Evolutionary conservation across 1,140 invertebrate species (phyloP).

Genomic region (Caligus rogercresseyi): DNA sequence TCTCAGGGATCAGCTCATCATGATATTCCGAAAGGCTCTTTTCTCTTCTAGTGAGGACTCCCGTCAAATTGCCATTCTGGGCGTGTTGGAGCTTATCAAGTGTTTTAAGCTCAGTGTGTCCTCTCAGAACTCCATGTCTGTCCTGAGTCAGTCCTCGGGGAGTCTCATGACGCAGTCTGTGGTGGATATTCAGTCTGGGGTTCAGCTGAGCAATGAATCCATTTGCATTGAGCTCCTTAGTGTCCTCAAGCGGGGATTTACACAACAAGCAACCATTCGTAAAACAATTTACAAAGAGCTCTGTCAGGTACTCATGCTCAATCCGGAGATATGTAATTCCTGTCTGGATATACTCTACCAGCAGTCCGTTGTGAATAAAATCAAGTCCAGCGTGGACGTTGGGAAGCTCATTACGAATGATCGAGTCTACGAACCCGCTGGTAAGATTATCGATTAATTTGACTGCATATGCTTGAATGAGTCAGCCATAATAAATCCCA

Average conservation of each 20-base stretch:
- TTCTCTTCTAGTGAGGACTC: not conserved
- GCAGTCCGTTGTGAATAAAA: not conserved
- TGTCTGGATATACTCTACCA: not conserved
- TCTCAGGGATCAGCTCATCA: not conserved
- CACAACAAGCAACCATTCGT: not conserved
- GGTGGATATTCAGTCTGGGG: not conserved
- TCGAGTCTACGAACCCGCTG: not conserved
- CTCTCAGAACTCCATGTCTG: not conserved
- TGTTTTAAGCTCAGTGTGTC: not conserved
- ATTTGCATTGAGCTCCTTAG: not conserved
- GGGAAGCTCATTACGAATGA: not conserved
- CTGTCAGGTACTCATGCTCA: not conserved
- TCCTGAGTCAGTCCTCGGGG: not conserved
- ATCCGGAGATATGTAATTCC: not conserved
- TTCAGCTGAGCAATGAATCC: not conserved
- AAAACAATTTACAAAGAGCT: not conserved
- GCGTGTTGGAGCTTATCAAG: not conserved
- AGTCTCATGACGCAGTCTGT: not conserved
- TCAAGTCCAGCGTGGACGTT: not conserved
- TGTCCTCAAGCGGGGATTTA: not conserved
- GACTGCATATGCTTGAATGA: too few species aligned
- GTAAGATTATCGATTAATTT: not conserved
- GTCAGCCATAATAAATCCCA: too few species aligned
- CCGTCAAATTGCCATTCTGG: not conserved
- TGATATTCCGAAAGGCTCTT: not conserved